Evolutionary conservation across 2,113 vertebrate species (phyloP).

Genomic region (Rhombomys opimus): DNA sequence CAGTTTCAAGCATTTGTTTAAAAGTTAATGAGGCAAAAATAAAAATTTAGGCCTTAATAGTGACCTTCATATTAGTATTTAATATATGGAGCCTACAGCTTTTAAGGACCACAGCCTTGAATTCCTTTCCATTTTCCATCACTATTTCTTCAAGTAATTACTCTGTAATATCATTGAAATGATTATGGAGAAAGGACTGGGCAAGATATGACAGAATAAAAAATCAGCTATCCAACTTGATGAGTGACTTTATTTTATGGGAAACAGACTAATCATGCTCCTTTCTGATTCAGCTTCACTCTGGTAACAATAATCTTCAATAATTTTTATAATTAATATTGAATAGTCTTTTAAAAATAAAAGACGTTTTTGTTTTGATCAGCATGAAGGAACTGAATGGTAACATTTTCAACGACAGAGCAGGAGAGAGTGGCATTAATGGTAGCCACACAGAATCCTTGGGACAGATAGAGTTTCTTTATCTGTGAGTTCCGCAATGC

Average conservation of each 20-base stretch:
- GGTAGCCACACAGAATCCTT: slow-evolving; percentile 73
- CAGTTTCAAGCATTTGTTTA: neutral
- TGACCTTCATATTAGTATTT: neutral
- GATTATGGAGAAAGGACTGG: neutral
- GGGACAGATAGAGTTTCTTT: slow-evolving; percentile 82
- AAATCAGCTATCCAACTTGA: neutral
- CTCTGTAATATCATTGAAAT: neutral
- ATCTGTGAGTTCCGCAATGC: slow-evolving; percentile 78
- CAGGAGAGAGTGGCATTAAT: slow-evolving; percentile 68
- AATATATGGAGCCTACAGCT: neutral
- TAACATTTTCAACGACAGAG: slow-evolving; percentile 35
- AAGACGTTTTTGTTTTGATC: slow-evolving; percentile 59
- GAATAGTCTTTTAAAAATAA: slow-evolving; percentile 56
- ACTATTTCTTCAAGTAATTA: neutral
- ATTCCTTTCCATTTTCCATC: slow-evolving; percentile 15
- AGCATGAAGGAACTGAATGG: neutral
- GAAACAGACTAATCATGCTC: slow-evolving; percentile 15
- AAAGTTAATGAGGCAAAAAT: neutral
- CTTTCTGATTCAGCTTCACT: slow-evolving; percentile 49
- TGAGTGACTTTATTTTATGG: slow-evolving; percentile 34
- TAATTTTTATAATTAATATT: slow-evolving; percentile 54
- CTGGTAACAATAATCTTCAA: neutral
- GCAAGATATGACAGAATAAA: neutral
- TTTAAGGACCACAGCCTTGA: neutral
- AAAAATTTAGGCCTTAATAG: neutral